These are phyloP conservation scores for Myopa tessellatipennis DNA, from an alignment of 2,888 invertebrate species.

Conservation along the genomic window DNA sequence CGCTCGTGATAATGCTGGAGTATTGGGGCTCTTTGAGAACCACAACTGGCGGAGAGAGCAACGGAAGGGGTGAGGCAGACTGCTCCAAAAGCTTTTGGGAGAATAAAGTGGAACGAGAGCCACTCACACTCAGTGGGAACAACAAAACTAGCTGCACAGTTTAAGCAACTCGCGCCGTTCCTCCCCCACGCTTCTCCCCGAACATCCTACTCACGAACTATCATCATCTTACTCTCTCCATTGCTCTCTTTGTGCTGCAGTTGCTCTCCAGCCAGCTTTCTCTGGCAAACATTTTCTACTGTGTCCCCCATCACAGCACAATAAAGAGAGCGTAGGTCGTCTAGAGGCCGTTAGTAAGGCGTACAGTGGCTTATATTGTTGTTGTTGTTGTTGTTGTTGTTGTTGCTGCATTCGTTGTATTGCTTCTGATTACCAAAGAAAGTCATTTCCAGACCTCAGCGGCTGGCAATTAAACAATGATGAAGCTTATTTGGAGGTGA, in stretches of 20 bases:
- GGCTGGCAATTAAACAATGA: not conserved
- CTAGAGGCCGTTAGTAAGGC: slow-evolving; percentile 60
- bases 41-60: not conserved
- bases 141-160: not conserved
- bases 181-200: not conserved
- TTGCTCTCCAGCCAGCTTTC: slow-evolving; percentile 21
- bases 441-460: slow-evolving; percentile 27
- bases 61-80: not conserved
- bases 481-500: slow-evolving; percentile 33
- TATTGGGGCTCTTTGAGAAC: not conserved
- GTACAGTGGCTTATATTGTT: not conserved
- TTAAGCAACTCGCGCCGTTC: not conserved
- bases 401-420: slow-evolving; percentile 34
- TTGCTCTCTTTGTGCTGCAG: not conserved
- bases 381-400: slow-evolving; percentile 32
- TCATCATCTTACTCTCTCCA: not conserved
- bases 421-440: slow-evolving; percentile 31
- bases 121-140: not conserved
- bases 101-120: not conserved
- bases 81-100: not conserved
- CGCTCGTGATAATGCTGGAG: not conserved
- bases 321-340: slow-evolving; percentile 60
- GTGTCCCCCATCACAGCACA: not conserved
- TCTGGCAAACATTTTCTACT: slow-evolving; percentile 18
- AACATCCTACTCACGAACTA: not conserved